A percentile compares a stretch with the other conserved stretches of the same genome.
phyloP scores from a whole-genome alignment of 2,888 invertebrate genomes.

The Apomyelois bistriatella region DNA sequence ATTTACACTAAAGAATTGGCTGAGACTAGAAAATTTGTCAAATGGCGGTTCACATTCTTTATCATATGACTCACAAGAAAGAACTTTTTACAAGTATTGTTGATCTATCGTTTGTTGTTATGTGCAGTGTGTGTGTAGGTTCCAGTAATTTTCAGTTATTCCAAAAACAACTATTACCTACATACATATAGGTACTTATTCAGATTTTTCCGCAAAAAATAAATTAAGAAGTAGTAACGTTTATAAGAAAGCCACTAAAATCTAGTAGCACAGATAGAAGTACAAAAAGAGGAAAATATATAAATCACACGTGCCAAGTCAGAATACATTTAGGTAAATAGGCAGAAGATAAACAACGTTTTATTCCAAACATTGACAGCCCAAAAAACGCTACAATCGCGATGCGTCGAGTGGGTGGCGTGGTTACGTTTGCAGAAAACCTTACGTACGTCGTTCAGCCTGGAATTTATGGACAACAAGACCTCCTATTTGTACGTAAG shows the following conservation, averaged over 20 bases:
- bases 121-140: too few relatives aligned
- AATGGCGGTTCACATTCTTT: too few relatives aligned
- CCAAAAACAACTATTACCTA: too few relatives aligned
- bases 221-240: too few relatives aligned
- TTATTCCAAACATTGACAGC: constrained; percentile 7
- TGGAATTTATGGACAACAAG: constrained; percentile 12
- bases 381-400: constrained; percentile 4
- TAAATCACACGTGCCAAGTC: constrained; percentile 4
- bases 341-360: constrained; percentile 11
- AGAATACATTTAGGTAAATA: constrained; percentile 1
- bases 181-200: too few relatives aligned
- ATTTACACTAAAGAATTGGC: too few relatives aligned
- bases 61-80: too few relatives aligned
- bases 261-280: background rate
- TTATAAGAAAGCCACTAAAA: background rate
- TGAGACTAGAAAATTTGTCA: too few relatives aligned
- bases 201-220: too few relatives aligned
- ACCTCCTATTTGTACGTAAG: constrained; percentile 13
- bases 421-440: constrained; percentile 12
- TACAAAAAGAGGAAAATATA: background rate
- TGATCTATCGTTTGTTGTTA: too few relatives aligned
- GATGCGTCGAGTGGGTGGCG: constrained; percentile 10
- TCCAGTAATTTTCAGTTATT: too few relatives aligned
- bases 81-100: too few relatives aligned
- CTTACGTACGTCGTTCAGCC: constrained; percentile 3